Evolutionary conservation across 2,888 invertebrate genomes (phyloP), one percentile per base, ranked within the genome.

Genomic region (Tineola bisselliella): DNA sequence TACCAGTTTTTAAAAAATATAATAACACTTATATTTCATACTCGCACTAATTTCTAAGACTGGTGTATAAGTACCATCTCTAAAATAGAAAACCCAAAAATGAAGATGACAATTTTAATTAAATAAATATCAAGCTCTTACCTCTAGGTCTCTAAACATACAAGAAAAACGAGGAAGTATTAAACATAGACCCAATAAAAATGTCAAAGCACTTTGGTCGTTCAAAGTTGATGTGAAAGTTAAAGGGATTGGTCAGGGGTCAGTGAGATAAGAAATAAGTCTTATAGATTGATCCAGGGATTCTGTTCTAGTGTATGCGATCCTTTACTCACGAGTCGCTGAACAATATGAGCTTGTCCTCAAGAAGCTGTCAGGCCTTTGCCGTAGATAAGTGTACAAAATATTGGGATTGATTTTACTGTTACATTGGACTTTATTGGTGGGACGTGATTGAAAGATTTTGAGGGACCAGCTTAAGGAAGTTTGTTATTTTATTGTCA

Each of bases 221-320:
- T 56, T 56, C 56, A 25, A 56, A 56, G 59, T 56, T 59, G 33
- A 59, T 59, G 59, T 68, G 71, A 75, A 74, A 17, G 38, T 62
- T 43, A 43, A 44, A 31, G 13, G 17, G 19, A 56, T 19, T 12
- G 44, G 61, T 56, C 43, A 56, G 33, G 81, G 84, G 83, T 83
- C 82, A 81, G 75, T 65, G 66, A 84, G 86, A 86, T 86, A 86
- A 82, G 67, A 71, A 68, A 70, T 80, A 81, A 83, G 74, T 77
- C 81, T 15, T 60, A n/a, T 70, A 81, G 86, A 86, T 84, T 84
- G 86, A 86, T 87, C 80, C 83, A 76, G 73, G 84, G 86, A 82
- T 84, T 81, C 68, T 48, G 3, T 18, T 3, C 12, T 56, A 6
- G 19, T 48, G 48, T 19, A 19, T 25, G 71, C 77, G 74, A 83